phyloP scores from a whole-genome alignment of 2,113 vertebrate genomes.

The Notothenia coriiceps region DNA sequence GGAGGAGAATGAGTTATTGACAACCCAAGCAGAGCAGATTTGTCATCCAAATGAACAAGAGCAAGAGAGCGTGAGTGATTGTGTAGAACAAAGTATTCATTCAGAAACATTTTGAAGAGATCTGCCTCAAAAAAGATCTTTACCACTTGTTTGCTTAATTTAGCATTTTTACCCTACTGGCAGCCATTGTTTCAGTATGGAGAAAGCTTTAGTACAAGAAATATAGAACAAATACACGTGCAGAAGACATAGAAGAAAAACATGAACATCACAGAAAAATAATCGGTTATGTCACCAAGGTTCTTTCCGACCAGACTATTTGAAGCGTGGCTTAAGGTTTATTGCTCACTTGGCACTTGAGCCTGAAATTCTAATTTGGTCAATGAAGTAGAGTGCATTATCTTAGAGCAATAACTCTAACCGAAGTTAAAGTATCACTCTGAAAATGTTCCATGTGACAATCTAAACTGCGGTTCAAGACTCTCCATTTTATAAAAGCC shows the following conservation, averaged over 20 bases:
- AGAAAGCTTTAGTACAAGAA: background rate
- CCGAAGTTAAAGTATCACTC: background rate
- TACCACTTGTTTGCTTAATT: background rate
- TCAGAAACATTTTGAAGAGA: background rate
- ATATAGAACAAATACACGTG: too few species aligned
- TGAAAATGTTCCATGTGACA: background rate
- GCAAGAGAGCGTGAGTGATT: background rate
- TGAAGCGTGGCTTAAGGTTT: background rate
- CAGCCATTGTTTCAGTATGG: background rate
- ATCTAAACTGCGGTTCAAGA: background rate
- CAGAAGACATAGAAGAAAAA: background rate
- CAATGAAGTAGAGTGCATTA: background rate
- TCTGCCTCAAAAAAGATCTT: background rate
- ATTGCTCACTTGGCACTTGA: background rate
- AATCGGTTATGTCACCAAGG: background rate
- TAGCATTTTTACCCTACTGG: background rate
- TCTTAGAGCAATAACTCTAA: background rate
- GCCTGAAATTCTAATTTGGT: background rate
- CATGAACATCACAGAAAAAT: background rate
- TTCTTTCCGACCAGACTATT: background rate
- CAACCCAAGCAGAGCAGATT: conserved; percentile 22
- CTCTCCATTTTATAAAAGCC: background rate
- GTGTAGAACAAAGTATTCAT: background rate
- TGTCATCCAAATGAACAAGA: conserved; percentile 18
- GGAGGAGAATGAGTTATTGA: conserved; percentile 27